phyloP scores from a whole-genome alignment of 2,113 vertebrate genomes.

The Hoplias malabaricus region DNA sequence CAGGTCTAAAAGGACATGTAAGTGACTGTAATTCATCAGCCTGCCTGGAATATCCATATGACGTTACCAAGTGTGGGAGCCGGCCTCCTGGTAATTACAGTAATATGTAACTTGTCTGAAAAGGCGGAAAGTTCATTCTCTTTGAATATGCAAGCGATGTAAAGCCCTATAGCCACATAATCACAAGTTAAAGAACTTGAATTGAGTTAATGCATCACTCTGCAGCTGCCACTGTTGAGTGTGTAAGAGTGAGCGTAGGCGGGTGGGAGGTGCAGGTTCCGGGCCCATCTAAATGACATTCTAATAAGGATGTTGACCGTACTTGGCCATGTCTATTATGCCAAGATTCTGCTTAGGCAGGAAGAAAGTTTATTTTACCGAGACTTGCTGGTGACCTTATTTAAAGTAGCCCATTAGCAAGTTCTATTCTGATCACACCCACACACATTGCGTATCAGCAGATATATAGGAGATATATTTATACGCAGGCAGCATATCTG shows the following conservation, averaged over 20 bases:
- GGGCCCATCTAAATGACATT: neutral
- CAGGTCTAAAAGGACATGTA: conserved; percentile 15
- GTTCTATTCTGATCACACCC: neutral
- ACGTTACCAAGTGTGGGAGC: conserved; percentile 13
- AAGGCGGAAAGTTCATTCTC: conserved; percentile 38
- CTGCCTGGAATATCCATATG: conserved; percentile 14
- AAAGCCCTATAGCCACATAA: conserved; percentile 7
- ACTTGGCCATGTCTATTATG: conserved; percentile 5
- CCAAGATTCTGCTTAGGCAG: conserved; percentile 10
- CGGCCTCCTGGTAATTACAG: conserved; percentile 24
- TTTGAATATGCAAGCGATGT: conserved; percentile 19
- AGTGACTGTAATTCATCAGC: conserved; percentile 25
- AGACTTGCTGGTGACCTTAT: conserved; percentile 27
- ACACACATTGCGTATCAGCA: neutral
- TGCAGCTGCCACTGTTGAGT: neutral
- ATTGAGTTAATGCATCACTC: conserved; percentile 29
- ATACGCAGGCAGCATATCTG: neutral
- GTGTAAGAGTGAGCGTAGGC: neutral
- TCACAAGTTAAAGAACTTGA: conserved; percentile 11
- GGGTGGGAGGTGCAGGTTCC: conserved; percentile 1
- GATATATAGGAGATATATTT: neutral
- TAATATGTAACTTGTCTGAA: conserved; percentile 32
- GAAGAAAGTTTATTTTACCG: conserved; percentile 18
- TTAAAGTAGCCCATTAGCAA: neutral
- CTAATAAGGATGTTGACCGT: conserved; percentile 38